These are phyloP conservation scores for Gymnarchus niloticus DNA, from an alignment of 2,113 vertebrate species.

Conservation along the genomic window DNA sequence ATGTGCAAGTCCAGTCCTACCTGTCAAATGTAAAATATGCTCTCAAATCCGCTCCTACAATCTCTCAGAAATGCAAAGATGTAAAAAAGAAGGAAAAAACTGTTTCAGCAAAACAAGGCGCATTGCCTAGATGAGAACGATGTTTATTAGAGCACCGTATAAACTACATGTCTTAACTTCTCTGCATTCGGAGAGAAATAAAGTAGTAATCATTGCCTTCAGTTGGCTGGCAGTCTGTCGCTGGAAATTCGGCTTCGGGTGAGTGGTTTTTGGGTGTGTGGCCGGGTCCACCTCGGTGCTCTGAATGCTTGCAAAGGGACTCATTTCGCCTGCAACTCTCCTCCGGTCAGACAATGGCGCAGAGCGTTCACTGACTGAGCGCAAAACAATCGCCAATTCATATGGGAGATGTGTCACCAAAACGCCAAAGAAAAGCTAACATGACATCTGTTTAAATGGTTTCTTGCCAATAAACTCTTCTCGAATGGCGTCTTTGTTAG, in stretches of 20 bases:
- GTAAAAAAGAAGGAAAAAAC: background rate
- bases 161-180: conserved; percentile 21
- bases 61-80: background rate
- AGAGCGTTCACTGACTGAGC: conserved; percentile 52
- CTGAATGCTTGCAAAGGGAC: conserved; percentile 43
- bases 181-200: conserved; percentile 1
- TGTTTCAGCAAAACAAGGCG: background rate
- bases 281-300: conserved; percentile 45
- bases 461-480: conserved; percentile 63
- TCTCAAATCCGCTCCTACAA: background rate
- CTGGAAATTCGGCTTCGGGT: conserved; percentile 25
- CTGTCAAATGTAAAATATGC: conserved; percentile 5
- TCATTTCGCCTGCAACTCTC: conserved; percentile 48
- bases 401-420: conserved; percentile 57
- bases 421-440: conserved; percentile 53
- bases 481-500: conserved; percentile 60
- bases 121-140: background rate
- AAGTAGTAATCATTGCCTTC: conserved; percentile 26
- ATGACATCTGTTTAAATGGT: conserved; percentile 63
- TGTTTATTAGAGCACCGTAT: background rate
- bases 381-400: conserved; percentile 68
- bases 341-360: conserved; percentile 56
- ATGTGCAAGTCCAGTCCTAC: background rate
- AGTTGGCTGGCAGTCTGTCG: conserved; percentile 33
- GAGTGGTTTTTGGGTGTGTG: conserved; percentile 41